phyloP scores from a whole-genome alignment of 64 coral and sea anemone species.

The Trachythela sp. region DNA sequence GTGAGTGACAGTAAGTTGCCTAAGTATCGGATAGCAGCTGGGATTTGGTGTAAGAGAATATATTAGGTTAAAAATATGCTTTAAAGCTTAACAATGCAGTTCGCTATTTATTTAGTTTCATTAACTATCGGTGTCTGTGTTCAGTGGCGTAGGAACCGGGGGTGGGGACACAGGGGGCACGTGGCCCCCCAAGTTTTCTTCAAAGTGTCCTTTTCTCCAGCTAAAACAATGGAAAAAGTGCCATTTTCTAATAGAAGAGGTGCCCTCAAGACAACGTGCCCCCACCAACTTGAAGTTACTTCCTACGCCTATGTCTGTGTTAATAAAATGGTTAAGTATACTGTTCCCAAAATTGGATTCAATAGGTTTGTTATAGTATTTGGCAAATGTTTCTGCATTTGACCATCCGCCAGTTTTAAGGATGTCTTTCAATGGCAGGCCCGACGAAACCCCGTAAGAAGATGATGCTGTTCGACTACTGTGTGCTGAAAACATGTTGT shows the following conservation, averaged over 20 bases:
- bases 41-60: no score
- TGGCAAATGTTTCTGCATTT: neutral
- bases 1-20: neutral
- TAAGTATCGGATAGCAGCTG: no score
- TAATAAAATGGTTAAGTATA: neutral
- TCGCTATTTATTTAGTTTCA: neutral
- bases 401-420: neutral
- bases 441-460: neutral
- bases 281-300: no score
- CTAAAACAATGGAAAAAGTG: no score
- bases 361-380: neutral
- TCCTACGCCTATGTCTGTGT: no score
- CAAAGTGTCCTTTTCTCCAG: no score
- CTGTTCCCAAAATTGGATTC: neutral
- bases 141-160: no score
- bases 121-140: neutral
- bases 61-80: neutral
- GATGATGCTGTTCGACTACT: slow-evolving; percentile 8
- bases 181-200: no score
- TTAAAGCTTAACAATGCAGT: neutral
- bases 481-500: neutral
- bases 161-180: no score
- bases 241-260: no score
- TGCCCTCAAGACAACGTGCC: no score
- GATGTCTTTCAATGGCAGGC: neutral